phyloP scores from a whole-genome alignment of 2,797 vertebrate species.

The Cetoscarus ocellatus region DNA sequence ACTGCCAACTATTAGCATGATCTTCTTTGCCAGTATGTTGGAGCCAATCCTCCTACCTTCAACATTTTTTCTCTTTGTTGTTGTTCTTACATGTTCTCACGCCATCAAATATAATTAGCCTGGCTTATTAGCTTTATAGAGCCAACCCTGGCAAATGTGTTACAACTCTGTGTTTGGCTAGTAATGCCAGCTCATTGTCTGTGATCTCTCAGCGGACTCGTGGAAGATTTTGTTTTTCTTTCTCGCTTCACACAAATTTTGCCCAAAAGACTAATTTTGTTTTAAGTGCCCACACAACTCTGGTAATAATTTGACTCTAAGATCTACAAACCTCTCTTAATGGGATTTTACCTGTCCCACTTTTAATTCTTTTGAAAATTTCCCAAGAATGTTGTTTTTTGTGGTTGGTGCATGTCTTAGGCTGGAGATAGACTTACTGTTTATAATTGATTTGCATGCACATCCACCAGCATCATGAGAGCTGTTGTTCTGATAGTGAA shows the following conservation, averaged over 20 bases:
- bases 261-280: constrained; percentile 45
- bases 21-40: constrained; percentile 29
- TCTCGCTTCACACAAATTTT: constrained; percentile 34
- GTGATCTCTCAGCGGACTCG: constrained; percentile 42
- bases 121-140: constrained; percentile 42
- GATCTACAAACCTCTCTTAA: constrained; percentile 19
- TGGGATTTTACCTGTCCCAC: neutral
- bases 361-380: neutral
- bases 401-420: too few relatives aligned
- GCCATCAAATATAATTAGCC: constrained; percentile 59
- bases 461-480: too few relatives aligned
- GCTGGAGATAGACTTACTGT: too few relatives aligned
- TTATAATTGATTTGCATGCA: too few relatives aligned
- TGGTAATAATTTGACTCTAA: constrained; percentile 12
- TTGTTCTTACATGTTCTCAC: constrained; percentile 38
- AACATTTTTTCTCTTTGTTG: constrained; percentile 41
- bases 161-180: constrained; percentile 27
- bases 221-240: constrained; percentile 49
- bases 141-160: constrained; percentile 43
- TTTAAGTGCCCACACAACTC: constrained; percentile 19
- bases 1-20: constrained; percentile 45
- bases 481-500: too few relatives aligned
- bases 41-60: constrained; percentile 41
- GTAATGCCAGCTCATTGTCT: constrained; percentile 57
- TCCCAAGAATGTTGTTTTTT: neutral